Evolutionary conservation across 2,888 invertebrate species (phyloP), one percentile per base, ranked within the genome.

Genomic region (Chydorus sphaericus): DNA sequence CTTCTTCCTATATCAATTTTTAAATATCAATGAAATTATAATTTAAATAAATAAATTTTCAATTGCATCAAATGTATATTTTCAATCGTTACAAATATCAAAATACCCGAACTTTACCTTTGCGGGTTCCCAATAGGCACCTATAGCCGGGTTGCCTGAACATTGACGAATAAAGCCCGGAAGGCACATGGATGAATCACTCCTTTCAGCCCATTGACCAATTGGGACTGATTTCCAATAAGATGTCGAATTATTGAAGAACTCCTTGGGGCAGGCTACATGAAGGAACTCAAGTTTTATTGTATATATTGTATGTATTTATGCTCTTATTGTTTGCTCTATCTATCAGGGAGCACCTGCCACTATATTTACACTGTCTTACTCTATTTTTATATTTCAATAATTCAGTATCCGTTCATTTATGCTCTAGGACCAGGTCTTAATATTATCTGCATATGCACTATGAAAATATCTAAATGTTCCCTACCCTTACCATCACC

Each of bases 41-140:
- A 23, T 7, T 11, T 50, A 18, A 31, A 50, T 50, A 16, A 3
- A 50, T 1, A 5, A 31, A 28, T 30, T 6, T 50, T 31, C 5
- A 29, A 30, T 29, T 20, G 50, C n/a, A 1, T 30, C 6, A 5
- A 29, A 50, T 14, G 36, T 29, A 26, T n/a, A 50, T 11, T 33
- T 33, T 33, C 10, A 33, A 33, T 11, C 10, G n/a, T 33, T 11
- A 33, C n/a, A 10, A n/a, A 11, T 33, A 33, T 33, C n/a, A 11
- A 33, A 33, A 10, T 33, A 11, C 33, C 23, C 7, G 11, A 4
- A 10, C 28, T 23, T 52, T 52, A 52, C 52, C 6, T 4, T 28
- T 16, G 31, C 11, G 20, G 51, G 51, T 28, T 51, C 52, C 52
- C 52, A 52, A 23, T 18, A 5, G 4, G 52, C 52, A 36, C 52